Base-by-base conservation (phyloP, 1,140 invertebrate species). In the Drosophila santomea region DNA sequence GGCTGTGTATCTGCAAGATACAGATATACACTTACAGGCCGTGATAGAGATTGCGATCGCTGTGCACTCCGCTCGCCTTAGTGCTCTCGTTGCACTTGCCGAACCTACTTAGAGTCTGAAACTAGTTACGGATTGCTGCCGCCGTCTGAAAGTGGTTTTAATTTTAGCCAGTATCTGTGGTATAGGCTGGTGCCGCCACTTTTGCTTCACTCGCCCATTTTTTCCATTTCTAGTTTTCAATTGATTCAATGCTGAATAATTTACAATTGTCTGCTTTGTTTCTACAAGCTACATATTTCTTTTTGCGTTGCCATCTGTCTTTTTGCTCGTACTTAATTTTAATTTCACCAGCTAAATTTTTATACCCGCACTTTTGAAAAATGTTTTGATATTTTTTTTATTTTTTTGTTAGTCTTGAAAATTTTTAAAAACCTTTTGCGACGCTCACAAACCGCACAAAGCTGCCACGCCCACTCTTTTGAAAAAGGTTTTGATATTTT, bases 81-180 rank as follows among this genome's bases (percentile, higher is more conserved):
- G 48, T 83, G 80, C 80, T 69, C 75, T 80, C 55, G 63, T 51
- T 85, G 77, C 81, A 80, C 68, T 78, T 81, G 78, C 78, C 61
- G 44, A 73, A 44, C 72, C 71, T 56, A 58, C 56, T 73, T 60
- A 48, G 39, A 38, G 45, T 51, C 63, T 39, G 20, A 75, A 85
- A 85, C 81, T 66, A 69, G 81, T 80, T 85, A 58, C 36, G 36
- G 20, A 48, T 17, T 20, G 47, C 28, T 38, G 62, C 12, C 17
- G 57, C 32, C 41, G 64, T 45, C 60, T 66, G 64, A 67, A 68
- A 57, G 66, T 50, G 41, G 67, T 71, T 71, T 71, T 52, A 64
- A 71, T 57, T 71, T 71, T 35, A 45, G 60, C 25, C 56, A 32
- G 41, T 44, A 55, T 35, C 41, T 66, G 51, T 50, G 67, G 47